These are phyloP conservation scores for Aphrocallistes beatrix DNA, from an alignment of 37 sponge, comb jelly and placozoan genomes.

Conservation along the genomic window DNA sequence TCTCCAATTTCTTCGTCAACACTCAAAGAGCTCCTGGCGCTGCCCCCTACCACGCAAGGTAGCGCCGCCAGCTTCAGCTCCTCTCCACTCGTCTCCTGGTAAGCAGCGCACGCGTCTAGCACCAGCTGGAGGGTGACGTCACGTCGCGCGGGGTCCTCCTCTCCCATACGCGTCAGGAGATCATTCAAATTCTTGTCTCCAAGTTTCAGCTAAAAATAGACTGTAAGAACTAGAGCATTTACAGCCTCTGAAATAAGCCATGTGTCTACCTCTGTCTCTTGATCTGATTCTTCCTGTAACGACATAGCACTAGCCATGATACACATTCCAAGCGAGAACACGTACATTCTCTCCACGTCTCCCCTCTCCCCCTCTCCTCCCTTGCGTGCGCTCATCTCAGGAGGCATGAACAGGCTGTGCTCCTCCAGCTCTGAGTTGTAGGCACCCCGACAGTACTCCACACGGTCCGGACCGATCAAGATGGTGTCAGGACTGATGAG, in stretches of 20 bases:
- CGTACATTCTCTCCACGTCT: not conserved
- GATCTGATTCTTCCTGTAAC: not conserved
- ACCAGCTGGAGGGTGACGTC: constrained; percentile 1
- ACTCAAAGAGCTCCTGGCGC: not conserved
- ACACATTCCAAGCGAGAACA: not conserved
- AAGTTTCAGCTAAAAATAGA: not conserved
- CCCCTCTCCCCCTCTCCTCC: not conserved
- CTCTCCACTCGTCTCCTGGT: not conserved
- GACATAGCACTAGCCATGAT: not conserved
- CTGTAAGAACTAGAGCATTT: too few species aligned
- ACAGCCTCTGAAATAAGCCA: too few species aligned
- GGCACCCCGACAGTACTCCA: constrained; percentile 25
- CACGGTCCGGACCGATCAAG: constrained; percentile 33
- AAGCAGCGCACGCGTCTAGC: not conserved
- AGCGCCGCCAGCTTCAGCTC: not conserved
- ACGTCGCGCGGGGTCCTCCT: not conserved
- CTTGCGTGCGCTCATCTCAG: not conserved
- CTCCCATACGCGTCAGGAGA: not conserved
- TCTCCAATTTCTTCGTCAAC: too few species aligned
- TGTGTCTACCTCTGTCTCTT: too few species aligned
- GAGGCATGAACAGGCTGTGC: not conserved
- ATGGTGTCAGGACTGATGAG: constrained; percentile 49
- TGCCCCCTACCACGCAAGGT: not conserved
- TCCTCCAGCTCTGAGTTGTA: not conserved
- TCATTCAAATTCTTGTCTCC: not conserved